phyloP scores from a whole-genome alignment of 2,888 invertebrate genomes.

The Lapara coniferarum region DNA sequence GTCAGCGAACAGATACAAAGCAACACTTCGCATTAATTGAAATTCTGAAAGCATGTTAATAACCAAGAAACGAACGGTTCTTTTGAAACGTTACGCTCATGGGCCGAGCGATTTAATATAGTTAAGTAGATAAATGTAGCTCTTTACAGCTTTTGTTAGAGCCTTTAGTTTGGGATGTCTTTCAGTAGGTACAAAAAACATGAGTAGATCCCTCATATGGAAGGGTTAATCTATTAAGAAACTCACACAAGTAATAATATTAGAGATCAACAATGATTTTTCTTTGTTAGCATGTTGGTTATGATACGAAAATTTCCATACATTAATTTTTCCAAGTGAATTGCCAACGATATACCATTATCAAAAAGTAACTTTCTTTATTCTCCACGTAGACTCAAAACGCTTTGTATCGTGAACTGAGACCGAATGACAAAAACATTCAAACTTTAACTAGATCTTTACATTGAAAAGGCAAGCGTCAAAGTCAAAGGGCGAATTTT shows the following conservation, averaged over 20 bases:
- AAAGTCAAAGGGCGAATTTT: slow-evolving; percentile 16
- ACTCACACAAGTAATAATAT: too few species aligned
- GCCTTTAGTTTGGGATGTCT: neutral
- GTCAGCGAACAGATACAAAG: slow-evolving; percentile 23
- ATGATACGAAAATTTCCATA: too few species aligned
- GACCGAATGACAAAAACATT: neutral
- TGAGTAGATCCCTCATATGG: too few species aligned
- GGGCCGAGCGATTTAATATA: neutral
- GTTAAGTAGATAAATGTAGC: neutral
- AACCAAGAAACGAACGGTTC: slow-evolving; percentile 7
- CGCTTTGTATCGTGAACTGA: neutral
- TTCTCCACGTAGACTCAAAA: neutral
- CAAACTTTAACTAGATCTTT: neutral
- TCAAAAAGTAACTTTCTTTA: too few species aligned
- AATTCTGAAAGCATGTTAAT: slow-evolving; percentile 24
- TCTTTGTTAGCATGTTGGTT: too few species aligned
- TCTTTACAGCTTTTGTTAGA: neutral
- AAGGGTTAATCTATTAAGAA: too few species aligned
- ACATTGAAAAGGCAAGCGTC: slow-evolving; percentile 6
- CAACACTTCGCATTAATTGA: slow-evolving; percentile 26
- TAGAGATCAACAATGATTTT: too few species aligned
- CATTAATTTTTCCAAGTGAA: too few species aligned
- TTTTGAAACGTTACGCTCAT: neutral
- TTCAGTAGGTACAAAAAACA: neutral
- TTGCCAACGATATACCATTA: too few species aligned